Conservation (phyloP, 2,113 vertebrate genomes). For the Callionymus lyra region DNA sequence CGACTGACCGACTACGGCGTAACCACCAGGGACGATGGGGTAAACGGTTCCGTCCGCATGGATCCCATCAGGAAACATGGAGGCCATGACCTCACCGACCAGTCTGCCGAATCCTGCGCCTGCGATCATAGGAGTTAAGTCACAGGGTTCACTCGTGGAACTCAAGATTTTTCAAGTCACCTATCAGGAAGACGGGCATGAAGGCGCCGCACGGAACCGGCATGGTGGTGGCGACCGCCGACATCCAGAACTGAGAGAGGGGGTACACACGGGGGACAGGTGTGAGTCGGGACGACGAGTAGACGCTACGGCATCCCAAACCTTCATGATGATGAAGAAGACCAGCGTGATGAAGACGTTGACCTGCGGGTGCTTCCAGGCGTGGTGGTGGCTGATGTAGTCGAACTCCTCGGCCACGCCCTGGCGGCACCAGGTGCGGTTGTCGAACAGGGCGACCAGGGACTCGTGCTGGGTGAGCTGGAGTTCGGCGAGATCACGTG, state of each 20-base stretch:
- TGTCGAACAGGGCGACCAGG: conserved; percentile 90
- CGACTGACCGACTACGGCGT: conserved; percentile 92
- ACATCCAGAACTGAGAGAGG: conserved; percentile 97
- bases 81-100: conserved; percentile 93
- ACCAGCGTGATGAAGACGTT: conserved; percentile 90
- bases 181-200: conserved; percentile 98
- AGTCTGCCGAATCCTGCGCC: conserved; percentile 92
- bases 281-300: background rate
- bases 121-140: conserved; percentile 39
- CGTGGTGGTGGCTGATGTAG: conserved; percentile 77
- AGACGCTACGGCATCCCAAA: conserved; percentile 22
- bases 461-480: conserved; percentile 97
- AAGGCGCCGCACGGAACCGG: conserved; percentile 96
- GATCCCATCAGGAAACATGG: conserved; percentile 93
- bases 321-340: conserved; percentile 97
- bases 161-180: conserved; percentile 58
- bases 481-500: background rate
- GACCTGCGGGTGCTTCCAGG: conserved; percentile 86
- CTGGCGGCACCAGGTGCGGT: conserved; percentile 89
- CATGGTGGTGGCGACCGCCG: conserved; percentile 94
- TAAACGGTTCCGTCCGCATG: conserved; percentile 84
- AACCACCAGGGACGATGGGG: conserved; percentile 92
- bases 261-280: background rate
- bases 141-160: background rate
- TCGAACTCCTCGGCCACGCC: conserved; percentile 80